phyloP scores from a whole-genome alignment of 2,113 vertebrate species.

The Coturnix japonica region DNA sequence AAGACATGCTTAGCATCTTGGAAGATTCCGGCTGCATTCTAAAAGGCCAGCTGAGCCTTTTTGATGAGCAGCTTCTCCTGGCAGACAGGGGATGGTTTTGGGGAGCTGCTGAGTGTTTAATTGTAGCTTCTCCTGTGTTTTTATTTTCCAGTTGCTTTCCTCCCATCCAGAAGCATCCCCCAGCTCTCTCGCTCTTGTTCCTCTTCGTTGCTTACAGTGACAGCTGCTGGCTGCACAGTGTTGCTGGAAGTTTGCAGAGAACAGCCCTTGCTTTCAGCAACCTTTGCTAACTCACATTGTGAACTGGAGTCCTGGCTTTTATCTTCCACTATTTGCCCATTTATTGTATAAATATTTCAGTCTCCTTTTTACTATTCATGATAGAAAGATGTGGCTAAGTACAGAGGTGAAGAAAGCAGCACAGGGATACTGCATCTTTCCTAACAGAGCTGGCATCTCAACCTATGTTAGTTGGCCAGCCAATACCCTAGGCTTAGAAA shows the following conservation, averaged over 20 bases:
- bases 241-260: neutral
- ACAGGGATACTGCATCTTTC: neutral
- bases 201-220: slow-evolving; percentile 33
- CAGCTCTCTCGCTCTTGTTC: neutral
- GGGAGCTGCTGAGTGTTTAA: slow-evolving; percentile 34
- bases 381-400: neutral
- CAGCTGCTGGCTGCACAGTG: slow-evolving; percentile 47
- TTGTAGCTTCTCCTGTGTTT: slow-evolving; percentile 13
- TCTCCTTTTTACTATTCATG: neutral
- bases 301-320: neutral
- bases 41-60: neutral
- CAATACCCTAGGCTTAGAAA: neutral
- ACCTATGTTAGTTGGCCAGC: neutral
- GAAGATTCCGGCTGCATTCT: neutral
- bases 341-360: slow-evolving; percentile 1
- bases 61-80: neutral
- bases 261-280: neutral
- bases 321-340: neutral
- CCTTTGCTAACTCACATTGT: neutral
- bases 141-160: slow-evolving; percentile 48
- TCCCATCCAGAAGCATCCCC: neutral
- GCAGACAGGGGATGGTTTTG: neutral
- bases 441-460: neutral
- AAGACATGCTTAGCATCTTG: neutral
- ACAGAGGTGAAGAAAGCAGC: neutral